Percentiles rank a stretch among this genome's conserved stretches.
These are phyloP conservation scores for Nematolebias whitei DNA, from an alignment of 2,113 vertebrate species.

Conservation along the genomic window DNA sequence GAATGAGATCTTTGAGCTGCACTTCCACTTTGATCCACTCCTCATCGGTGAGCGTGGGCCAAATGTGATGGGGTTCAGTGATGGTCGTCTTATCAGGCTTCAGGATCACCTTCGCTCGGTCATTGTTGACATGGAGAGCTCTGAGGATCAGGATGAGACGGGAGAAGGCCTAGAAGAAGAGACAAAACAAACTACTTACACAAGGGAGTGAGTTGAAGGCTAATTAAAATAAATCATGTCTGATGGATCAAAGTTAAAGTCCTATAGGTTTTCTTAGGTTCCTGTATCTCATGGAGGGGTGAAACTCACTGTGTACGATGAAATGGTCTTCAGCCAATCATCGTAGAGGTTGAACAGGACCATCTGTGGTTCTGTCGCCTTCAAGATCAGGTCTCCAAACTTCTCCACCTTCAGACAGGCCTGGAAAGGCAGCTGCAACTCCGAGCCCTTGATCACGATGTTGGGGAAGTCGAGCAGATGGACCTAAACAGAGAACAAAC, in stretches of 20 bases:
- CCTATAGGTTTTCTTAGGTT: neutral
- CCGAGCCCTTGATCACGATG: constrained; percentile 98
- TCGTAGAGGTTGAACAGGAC: constrained; percentile 99
- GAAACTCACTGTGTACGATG: constrained; percentile 92
- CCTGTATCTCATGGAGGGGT: neutral
- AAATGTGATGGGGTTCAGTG: constrained; percentile 98
- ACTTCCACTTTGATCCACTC: constrained; percentile 99
- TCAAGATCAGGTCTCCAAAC: constrained; percentile 97
- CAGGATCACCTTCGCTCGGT: constrained; percentile 97
- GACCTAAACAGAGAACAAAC: constrained; percentile 79
- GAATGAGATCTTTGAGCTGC: constrained; percentile 96
- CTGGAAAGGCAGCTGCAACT: constrained; percentile 98
- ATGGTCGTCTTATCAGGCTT: constrained; percentile 99
- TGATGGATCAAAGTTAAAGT: too few species aligned
- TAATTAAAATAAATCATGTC: too few species aligned
- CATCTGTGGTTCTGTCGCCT: constrained; percentile 99
- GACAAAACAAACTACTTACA: constrained; percentile 31
- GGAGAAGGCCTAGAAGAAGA: constrained; percentile 90
- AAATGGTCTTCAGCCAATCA: constrained; percentile 99
- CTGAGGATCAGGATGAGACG: constrained; percentile 97
- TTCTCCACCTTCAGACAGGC: constrained; percentile 99
- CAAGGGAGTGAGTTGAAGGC: neutral
- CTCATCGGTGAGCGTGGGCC: constrained; percentile 97
- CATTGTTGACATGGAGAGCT: constrained; percentile 96
- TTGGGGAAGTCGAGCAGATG: constrained; percentile 99